phyloP scores from a whole-genome alignment of 2,797 vertebrate genomes.

The Intellagama lesueurii region DNA sequence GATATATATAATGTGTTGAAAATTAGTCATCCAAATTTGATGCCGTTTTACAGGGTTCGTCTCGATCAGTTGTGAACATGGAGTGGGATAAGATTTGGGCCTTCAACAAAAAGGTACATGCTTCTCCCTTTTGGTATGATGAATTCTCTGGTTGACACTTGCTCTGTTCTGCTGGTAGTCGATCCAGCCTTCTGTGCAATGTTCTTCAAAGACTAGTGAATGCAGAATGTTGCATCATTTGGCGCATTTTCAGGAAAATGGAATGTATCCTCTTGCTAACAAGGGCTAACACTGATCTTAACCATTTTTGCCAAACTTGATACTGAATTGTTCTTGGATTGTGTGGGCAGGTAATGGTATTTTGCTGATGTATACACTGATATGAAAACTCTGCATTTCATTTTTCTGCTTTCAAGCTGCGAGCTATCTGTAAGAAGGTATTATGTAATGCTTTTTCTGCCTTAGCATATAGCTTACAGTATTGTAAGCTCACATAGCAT shows the following conservation, averaged over 20 bases:
- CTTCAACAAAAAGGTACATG: conserved; percentile 96
- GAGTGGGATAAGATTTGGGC: conserved; percentile 99
- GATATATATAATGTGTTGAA: neutral
- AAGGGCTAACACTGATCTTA: conserved; percentile 58
- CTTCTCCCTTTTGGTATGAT: conserved; percentile 30
- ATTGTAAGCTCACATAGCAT: conserved; percentile 71
- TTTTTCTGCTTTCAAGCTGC: conserved; percentile 99
- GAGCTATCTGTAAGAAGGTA: conserved; percentile 99
- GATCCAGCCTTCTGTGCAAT: conserved; percentile 57
- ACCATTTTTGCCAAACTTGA: conserved; percentile 61
- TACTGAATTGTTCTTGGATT: conserved; percentile 64
- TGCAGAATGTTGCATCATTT: conserved; percentile 66
- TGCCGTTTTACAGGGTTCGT: conserved; percentile 86
- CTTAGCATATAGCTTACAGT: conserved; percentile 80
- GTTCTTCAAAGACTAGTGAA: conserved; percentile 64
- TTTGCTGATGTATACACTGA: conserved; percentile 79
- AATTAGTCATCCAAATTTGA: neutral
- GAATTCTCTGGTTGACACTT: neutral
- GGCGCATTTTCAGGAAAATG: conserved; percentile 80
- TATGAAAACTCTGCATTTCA: conserved; percentile 95
- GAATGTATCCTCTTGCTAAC: conserved; percentile 74
- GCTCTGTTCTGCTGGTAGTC: conserved; percentile 51
- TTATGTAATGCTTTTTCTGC: conserved; percentile 81
- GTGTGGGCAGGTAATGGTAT: conserved; percentile 59
- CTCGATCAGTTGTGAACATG: conserved; percentile 98